Base-by-base conservation (phyloP, 53 echinoderm and acorn worm genomes). In the Temnopleurus reevesii region DNA sequence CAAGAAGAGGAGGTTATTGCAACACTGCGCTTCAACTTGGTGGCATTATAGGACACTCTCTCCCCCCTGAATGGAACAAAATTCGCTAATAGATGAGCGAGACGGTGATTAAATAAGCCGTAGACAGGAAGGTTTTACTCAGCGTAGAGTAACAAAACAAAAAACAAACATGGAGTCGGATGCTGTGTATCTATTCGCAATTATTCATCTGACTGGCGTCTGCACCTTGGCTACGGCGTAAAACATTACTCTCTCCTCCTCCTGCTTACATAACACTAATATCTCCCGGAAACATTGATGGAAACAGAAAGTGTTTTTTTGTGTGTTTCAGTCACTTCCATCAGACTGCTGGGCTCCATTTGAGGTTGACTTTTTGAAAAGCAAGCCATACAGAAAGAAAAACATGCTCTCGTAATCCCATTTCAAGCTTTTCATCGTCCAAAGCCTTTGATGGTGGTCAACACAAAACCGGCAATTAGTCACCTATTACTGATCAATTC, bases 41-140 rank as follows among this genome's bases (percentile, higher is more conserved):
- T 85, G 86, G 28, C 61, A 56, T n/a, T 58, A 59, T 59, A 55
- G 54, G 28, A 19, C 83, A 47, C 21, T 12, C 8, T 55, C 83
- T 83, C 57, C 35, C 28, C 10, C 53, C 31, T 31, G 51, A 81
- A 30, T 8, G 8, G 34, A 17, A 27, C 25, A 59, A 36, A 85
- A 60, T 85, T 71, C 88, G 51, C 88, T 87, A 87, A 87, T 87
- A 66, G 88, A 53, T 71, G 65, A 30, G 47, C 88, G 65, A 87
- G 88, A 87, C 88, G 51, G 18, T 34, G 85, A 66, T 71, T 71
- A 87, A 87, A 87, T 87, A 87, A 21, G 49, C 65, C 9, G 71
- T 66, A 87, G 88, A 87, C 71, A 87, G 88, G 71, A 87, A 87
- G 88, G 71, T 87, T 87, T 87, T 87, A 66, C 88, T 87, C 51